Evolutionary conservation across 2,797 vertebrate species (phyloP).

Genomic region (Percopsis omiscomaycus): DNA sequence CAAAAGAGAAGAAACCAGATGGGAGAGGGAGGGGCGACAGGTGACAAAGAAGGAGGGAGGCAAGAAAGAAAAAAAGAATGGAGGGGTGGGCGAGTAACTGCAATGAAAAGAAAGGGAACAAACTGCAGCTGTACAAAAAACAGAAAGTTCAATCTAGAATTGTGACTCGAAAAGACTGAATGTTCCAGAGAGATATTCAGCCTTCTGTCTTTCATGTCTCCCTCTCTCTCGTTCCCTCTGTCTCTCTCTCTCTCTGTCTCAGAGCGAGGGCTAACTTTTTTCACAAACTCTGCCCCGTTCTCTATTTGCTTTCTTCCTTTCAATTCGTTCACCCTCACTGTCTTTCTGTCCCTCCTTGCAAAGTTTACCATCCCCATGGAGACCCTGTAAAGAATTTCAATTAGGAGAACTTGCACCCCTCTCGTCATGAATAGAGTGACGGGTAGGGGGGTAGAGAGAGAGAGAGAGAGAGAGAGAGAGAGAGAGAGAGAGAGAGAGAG

Average conservation of each 20-base stretch:
- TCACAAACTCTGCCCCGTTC: slow-evolving; percentile 56
- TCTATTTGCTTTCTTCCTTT: slow-evolving; percentile 25
- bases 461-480: slow-evolving; percentile 37
- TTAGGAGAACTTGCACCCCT: slow-evolving; percentile 59
- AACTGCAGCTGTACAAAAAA: slow-evolving; percentile 32
- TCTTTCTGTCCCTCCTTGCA: slow-evolving; percentile 66
- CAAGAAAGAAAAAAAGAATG: slow-evolving; percentile 30
- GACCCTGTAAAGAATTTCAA: slow-evolving; percentile 80
- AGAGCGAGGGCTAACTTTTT: slow-evolving; percentile 37
- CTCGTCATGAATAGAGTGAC: slow-evolving; percentile 52
- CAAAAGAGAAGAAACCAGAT: slow-evolving; percentile 72
- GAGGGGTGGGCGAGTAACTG: slow-evolving; percentile 24
- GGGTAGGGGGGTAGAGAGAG: slow-evolving; percentile 20
- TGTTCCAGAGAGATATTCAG: slow-evolving; percentile 31
- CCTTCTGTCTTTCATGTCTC: not conserved
- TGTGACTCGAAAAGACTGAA: slow-evolving; percentile 39
- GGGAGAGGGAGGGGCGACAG: slow-evolving; percentile 70
- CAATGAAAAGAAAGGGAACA: slow-evolving; percentile 21
- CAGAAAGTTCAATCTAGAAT: slow-evolving; percentile 52
- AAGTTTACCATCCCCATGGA: slow-evolving; percentile 81
- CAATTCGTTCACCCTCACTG: slow-evolving; percentile 53
- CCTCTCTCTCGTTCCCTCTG: slow-evolving; percentile 9
- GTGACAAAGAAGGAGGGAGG: slow-evolving; percentile 65
- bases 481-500: slow-evolving; percentile 17
- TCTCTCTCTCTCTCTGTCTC: slow-evolving; percentile 35